A percentile compares a stretch with the other conserved stretches of the same genome.
These are phyloP conservation scores for Nemopilema nomurai DNA, from an alignment of 30 jellyfish, hydroid and myxozoan genomes.

Conservation along the genomic window DNA sequence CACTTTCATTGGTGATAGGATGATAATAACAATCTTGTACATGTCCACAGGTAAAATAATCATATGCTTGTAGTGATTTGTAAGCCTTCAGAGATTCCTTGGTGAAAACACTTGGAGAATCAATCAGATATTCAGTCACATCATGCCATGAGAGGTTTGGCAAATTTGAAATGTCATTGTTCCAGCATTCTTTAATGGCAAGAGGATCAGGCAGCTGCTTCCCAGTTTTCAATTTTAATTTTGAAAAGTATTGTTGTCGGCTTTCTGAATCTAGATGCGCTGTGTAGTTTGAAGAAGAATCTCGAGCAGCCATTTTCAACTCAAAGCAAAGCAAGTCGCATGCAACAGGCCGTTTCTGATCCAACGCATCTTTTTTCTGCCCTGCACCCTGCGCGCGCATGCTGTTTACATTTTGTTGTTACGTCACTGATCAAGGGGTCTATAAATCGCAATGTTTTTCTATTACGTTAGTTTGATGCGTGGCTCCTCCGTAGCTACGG, in stretches of 20 bases:
- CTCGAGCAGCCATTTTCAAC: neutral
- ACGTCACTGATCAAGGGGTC: neutral
- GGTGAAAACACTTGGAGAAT: conserved; percentile 30
- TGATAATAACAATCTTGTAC: conserved; percentile 9
- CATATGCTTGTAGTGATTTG: conserved; percentile 30
- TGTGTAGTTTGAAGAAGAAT: neutral
- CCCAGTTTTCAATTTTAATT: conserved; percentile 1
- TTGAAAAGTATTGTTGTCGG: neutral
- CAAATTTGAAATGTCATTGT: neutral
- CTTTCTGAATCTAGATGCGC: neutral
- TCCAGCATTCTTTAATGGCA: neutral
- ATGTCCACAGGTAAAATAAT: conserved; percentile 12
- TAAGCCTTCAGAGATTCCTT: conserved; percentile 28
- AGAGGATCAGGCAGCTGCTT: conserved; percentile 16
- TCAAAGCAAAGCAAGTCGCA: neutral
- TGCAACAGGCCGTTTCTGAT: neutral
- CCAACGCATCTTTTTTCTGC: neutral
- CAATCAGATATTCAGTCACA: conserved; percentile 20
- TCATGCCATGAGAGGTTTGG: conserved; percentile 7
- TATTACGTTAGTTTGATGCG: no score
- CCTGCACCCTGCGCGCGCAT: neutral
- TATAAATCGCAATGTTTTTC: no score
- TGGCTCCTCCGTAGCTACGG: no score
- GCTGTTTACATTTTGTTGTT: neutral
- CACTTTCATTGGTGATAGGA: neutral